phyloP scores from a whole-genome alignment of 2,113 vertebrate species.

The Lepisosteus osseus region DNA sequence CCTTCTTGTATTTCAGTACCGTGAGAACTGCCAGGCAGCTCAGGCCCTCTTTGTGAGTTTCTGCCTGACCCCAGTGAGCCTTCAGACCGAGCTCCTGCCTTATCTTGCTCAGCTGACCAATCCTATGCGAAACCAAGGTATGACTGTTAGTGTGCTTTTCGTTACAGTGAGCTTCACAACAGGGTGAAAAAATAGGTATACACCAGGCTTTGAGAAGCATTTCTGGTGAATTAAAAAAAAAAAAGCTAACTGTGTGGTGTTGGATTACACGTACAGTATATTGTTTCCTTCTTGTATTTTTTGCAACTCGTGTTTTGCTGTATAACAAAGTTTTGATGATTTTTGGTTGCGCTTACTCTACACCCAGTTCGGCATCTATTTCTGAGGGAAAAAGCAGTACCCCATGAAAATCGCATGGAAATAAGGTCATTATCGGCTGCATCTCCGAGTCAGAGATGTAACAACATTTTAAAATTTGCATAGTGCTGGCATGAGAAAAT shows the following conservation, averaged over 20 bases:
- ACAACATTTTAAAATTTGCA: neutral
- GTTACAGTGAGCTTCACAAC: neutral
- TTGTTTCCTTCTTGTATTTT: too few relatives aligned
- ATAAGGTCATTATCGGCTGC: neutral
- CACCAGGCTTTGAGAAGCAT: too few relatives aligned
- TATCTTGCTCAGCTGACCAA: constrained; percentile 83
- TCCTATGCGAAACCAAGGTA: constrained; percentile 90
- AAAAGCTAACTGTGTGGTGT: too few relatives aligned
- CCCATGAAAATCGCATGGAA: constrained; percentile 18
- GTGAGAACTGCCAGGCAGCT: constrained; percentile 83
- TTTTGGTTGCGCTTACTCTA: too few relatives aligned
- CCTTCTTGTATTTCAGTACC: constrained; percentile 61
- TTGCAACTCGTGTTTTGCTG: too few relatives aligned
- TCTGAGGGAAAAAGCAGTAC: neutral
- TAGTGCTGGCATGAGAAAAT: neutral
- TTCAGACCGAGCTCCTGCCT: constrained; percentile 87
- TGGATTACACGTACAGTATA: too few relatives aligned
- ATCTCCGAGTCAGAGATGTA: neutral
- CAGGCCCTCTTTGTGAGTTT: constrained; percentile 85
- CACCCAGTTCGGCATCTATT: neutral
- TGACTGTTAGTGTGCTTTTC: neutral
- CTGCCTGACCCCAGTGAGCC: constrained; percentile 76
- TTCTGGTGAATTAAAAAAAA: too few relatives aligned
- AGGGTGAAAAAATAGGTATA: too few relatives aligned
- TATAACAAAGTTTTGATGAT: too few relatives aligned